phyloP scores from a whole-genome alignment of 2,797 vertebrate species.

The Dallia pectoralis region DNA sequence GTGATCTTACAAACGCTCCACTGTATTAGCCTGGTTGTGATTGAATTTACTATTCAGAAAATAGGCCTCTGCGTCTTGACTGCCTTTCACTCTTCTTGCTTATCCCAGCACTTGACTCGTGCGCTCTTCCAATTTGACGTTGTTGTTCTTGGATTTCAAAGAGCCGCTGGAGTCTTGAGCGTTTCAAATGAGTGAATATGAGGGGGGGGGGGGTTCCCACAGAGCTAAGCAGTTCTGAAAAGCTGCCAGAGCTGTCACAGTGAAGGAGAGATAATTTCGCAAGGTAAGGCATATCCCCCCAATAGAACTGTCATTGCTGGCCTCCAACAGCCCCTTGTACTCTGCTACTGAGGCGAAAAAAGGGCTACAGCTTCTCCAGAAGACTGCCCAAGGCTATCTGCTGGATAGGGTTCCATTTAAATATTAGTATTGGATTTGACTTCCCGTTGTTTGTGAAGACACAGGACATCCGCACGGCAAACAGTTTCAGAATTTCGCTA shows the following conservation, averaged over 20 bases:
- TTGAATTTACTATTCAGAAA: conserved; percentile 60
- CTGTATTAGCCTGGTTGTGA: no score
- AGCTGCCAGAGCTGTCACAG: conserved; percentile 65
- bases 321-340: conserved; percentile 44
- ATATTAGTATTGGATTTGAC: neutral
- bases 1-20: conserved; percentile 17
- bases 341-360: conserved; percentile 32
- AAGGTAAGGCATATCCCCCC: conserved; percentile 64
- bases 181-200: conserved; percentile 30
- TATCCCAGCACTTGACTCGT: conserved; percentile 17
- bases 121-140: conserved; percentile 43
- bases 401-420: neutral
- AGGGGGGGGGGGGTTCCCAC: conserved; percentile 47
- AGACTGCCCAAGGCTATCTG: neutral
- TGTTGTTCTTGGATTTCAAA: conserved; percentile 39
- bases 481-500: neutral
- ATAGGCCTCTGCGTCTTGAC: conserved; percentile 42
- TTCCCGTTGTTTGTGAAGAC: no score
- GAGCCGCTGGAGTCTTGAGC: conserved; percentile 25
- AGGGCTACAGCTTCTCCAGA: conserved; percentile 8
- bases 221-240: conserved; percentile 59
- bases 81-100: conserved; percentile 42
- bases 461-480: neutral
- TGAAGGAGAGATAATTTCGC: conserved; percentile 61
- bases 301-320: conserved; percentile 65